Base-by-base conservation (phyloP, 2,797 vertebrate genomes). In the Enteromius trimaculatus region DNA sequence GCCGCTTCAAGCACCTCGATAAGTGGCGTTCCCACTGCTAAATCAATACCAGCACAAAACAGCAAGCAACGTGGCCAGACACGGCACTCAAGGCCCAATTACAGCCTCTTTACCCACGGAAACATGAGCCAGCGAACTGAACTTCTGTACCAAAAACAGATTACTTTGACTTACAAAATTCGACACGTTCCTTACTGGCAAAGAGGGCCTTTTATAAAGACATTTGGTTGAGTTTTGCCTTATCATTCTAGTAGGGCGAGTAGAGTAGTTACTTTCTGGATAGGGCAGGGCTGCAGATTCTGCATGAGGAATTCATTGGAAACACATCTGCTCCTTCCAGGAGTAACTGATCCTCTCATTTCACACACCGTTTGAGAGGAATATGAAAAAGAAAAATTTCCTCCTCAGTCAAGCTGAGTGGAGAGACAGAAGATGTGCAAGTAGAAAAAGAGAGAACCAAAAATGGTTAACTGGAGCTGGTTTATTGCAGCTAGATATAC, bases 311-410 rank as follows among this genome's bases (percentile, higher is more conserved):
- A 62, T 68, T 60, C n/a, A 72, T 68, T 78, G 64, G 79, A 81
- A 81, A 70, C 78, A 81, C 82, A 83, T 72, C 79, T 86, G 85
- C 51, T 82, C 44, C 68, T 79, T 82, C 69, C 77, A 66, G 71
- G 29, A 89, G 85, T 69, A 86, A 83, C 76, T 47, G 82, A 87
- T 87, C 71, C 81, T 81, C 74, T 87, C 79, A 87, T 89, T 86
- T 90, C 81, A 86, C 85, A 90, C 83, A 84, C 49, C 51, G 69
- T 87, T 86, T 84, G 82, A 88, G 84, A 86, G 75, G 60, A 83
- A 88, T 79, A 76, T 80, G 47, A 62, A 51, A 68, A 79, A 80
- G 29, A 53, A 82, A 87, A 74, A 76, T n/a, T 23, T 29, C 26
- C 55, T 80, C 71, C 14, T 65, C 65, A 83, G 68, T 68, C 74